Evolutionary conservation across 2,888 invertebrate species (phyloP).

Genomic region (Amiota minor): DNA sequence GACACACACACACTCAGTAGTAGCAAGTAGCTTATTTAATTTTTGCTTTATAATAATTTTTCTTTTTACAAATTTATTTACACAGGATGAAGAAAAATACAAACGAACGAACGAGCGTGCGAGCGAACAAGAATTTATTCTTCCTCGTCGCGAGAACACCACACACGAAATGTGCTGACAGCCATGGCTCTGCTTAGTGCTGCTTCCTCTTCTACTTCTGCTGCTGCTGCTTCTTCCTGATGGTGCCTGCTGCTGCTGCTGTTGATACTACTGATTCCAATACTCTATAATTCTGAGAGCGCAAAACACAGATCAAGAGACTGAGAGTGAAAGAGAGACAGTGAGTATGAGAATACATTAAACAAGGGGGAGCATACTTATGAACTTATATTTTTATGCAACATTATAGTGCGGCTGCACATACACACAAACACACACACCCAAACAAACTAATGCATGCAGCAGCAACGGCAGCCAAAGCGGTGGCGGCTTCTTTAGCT

Average conservation of each 20-base stretch:
- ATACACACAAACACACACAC: no score
- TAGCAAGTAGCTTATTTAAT: constrained; percentile 1
- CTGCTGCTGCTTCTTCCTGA: constrained; percentile 10
- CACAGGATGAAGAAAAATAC: constrained; percentile 19
- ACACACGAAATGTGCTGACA: constrained; percentile 17
- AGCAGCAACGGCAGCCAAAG: no score
- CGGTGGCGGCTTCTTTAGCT: no score
- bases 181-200: background rate
- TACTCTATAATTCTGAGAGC: background rate
- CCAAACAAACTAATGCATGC: no score
- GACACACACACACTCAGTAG: background rate
- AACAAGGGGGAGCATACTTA: no score
- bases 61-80: constrained; percentile 29
- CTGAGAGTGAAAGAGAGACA: background rate
- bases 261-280: background rate
- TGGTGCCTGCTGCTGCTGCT: constrained; percentile 3
- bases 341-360: no score
- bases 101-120: constrained; percentile 21
- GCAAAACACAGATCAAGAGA: background rate
- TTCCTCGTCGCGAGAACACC: constrained; percentile 26
- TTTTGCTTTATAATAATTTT: constrained; percentile 16
- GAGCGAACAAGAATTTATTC: constrained; percentile 22
- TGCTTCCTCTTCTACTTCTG: background rate
- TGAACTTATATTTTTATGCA: no score
- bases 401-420: no score